A percentile compares a stretch with the other conserved stretches of the same genome.
Evolutionary conservation across 2,113 vertebrate species (phyloP).

Genomic region (Eulacestoma nigropectus): DNA sequence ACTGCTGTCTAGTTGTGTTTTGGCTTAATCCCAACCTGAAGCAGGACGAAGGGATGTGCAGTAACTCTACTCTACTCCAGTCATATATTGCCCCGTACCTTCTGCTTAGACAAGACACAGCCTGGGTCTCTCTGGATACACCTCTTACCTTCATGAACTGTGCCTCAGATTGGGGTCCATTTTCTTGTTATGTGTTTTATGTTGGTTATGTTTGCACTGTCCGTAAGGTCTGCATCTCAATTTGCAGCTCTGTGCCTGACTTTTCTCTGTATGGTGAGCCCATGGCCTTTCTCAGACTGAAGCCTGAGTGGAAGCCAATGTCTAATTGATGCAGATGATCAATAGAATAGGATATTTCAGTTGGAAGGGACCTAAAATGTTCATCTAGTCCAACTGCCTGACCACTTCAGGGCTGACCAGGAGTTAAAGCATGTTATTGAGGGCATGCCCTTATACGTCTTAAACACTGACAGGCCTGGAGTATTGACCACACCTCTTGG

Average conservation of each 20-base stretch:
- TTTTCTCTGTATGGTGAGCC: not conserved
- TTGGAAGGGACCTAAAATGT: not conserved
- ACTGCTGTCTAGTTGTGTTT: not conserved
- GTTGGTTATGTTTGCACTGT: not conserved
- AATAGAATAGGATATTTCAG: not conserved
- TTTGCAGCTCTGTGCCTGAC: not conserved
- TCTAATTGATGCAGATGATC: not conserved
- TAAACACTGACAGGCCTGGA: not conserved
- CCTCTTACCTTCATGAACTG: not conserved
- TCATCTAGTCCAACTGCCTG: not conserved
- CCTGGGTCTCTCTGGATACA: not conserved
- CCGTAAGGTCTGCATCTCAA: not conserved
- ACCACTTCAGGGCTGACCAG: not conserved
- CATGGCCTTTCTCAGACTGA: not conserved
- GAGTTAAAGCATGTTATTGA: not conserved
- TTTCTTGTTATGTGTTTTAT: not conserved
- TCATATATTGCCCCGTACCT: accelerated
- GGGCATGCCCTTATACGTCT: too few relatives aligned
- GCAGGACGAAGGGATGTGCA: not conserved
- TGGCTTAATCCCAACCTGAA: not conserved
- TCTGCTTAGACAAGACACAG: not conserved
- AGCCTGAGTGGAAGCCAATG: not conserved
- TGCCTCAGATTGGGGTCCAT: not conserved
- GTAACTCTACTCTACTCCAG: not conserved
- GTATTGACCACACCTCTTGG: not conserved